Evolutionary conservation across 1,140 invertebrate species (phyloP), one percentile per base, ranked within the genome.

Genomic region (Agrilus planipennis): DNA sequence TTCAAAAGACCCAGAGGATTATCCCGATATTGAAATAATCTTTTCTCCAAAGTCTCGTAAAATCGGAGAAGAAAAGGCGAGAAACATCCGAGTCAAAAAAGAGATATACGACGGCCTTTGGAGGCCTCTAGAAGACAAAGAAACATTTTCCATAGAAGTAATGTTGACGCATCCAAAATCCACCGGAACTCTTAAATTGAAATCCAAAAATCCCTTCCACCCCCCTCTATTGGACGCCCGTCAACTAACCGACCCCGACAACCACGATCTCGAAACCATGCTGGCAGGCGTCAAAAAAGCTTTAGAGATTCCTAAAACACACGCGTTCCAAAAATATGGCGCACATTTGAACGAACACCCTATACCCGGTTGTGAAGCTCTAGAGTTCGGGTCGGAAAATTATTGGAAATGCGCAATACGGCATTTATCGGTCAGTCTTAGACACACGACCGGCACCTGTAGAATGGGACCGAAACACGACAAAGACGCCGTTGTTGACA

Each of bases 111-210:
- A 57, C 51, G 12, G 51, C 51, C 7, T 49, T 4, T 49, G 39
- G 10, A 29, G 30, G 16, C 46, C 39, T 9, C 41, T 59, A 15
- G 69, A 75, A 41, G 60, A 65, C 27, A 58, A 61, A n/a, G 73
- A 81, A 47, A 72, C 69, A 6, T 84, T 75, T 55, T 72, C 75
- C 0, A 65, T 84, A 11, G 64, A 81, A 48, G 76, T 81, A 0
- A 80, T 85, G 62, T 54, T 84, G 0, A 68, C 85, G 18, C 69
- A 80, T 56, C 85, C 88, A 0, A 73, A 79, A 56, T 84, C 81
- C 1, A 64, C 72, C 38, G 87, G 87, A 2, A 68, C 69, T 14
- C 43, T 90, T 2, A 70, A 65, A 45, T 58, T 90, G 1, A 65
- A 60, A 42, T 75, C 74, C 4, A 76, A 66, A 7, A 75, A 93